These are phyloP conservation scores for Biston stratarius DNA, from an alignment of 2,888 invertebrate genomes.

Conservation along the genomic window DNA sequence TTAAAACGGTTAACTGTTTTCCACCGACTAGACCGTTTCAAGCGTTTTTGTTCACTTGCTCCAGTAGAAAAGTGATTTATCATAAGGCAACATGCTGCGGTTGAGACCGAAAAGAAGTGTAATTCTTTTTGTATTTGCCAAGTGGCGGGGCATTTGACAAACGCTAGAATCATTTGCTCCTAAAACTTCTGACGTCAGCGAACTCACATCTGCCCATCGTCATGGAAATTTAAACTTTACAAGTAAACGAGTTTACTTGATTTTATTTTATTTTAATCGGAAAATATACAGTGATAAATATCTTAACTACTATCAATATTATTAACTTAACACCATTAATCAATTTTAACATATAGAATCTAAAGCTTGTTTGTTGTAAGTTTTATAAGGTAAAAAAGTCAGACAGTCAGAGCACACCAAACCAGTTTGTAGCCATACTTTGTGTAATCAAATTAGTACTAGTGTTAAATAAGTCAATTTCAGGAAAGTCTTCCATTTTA, in stretches of 20 bases:
- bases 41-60: slow-evolving; percentile 38
- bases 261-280: background rate
- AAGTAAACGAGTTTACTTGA: background rate
- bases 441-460: no score
- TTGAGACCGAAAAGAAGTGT: slow-evolving; percentile 81
- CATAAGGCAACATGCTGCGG: slow-evolving; percentile 78
- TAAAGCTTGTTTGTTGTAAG: no score
- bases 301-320: no score
- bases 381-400: no score
- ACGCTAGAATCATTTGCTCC: slow-evolving; percentile 64
- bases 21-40: slow-evolving; percentile 47
- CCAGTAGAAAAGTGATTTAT: slow-evolving; percentile 74
- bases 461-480: no score
- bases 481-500: no score
- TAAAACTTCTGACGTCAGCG: slow-evolving; percentile 28
- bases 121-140: slow-evolving; percentile 80
- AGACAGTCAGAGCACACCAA: no score
- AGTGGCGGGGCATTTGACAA: slow-evolving; percentile 75
- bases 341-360: no score
- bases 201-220: slow-evolving; percentile 14
- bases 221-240: background rate
- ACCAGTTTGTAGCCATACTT: no score
- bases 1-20: slow-evolving; percentile 18
- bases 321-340: no score
- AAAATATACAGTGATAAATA: background rate